phyloP scores from a whole-genome alignment of 1,140 invertebrate genomes.

The Drosophila nasuta region DNA sequence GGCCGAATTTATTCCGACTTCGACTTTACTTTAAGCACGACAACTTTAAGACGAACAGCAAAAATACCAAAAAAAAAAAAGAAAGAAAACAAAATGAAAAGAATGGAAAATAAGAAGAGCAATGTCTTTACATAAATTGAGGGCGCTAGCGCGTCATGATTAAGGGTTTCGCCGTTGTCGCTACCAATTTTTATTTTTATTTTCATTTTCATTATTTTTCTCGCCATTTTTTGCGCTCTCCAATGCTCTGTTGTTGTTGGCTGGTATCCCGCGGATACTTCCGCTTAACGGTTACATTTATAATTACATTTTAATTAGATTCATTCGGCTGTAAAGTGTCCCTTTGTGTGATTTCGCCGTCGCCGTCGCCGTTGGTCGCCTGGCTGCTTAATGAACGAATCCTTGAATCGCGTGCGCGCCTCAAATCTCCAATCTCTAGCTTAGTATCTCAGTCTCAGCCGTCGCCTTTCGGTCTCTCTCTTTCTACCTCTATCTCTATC shows the following conservation, averaged over 20 bases:
- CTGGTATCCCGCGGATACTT: slow-evolving; percentile 84
- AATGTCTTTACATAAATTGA: slow-evolving; percentile 63
- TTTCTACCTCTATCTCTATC: too few species aligned
- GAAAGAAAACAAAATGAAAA: neutral
- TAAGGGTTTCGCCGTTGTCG: slow-evolving; percentile 79
- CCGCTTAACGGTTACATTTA: slow-evolving; percentile 85
- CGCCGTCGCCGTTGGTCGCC: slow-evolving; percentile 28
- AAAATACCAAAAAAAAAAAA: neutral
- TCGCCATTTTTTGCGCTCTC: slow-evolving; percentile 24
- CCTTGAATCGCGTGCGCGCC: slow-evolving; percentile 18
- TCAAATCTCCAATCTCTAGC: slow-evolving; percentile 31
- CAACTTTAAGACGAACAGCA: slow-evolving; percentile 18
- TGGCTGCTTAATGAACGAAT: slow-evolving; percentile 74
- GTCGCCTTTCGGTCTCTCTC: neutral
- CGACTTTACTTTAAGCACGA: slow-evolving; percentile 38
- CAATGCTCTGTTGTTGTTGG: slow-evolving; percentile 36
- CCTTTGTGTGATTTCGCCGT: slow-evolving; percentile 74
- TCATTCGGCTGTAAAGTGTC: slow-evolving; percentile 85
- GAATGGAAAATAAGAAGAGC: neutral
- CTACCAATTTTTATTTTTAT: slow-evolving; percentile 71
- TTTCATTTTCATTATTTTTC: slow-evolving; percentile 73
- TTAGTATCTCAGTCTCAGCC: neutral
- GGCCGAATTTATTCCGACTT: neutral
- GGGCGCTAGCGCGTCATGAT: slow-evolving; percentile 67
- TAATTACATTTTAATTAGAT: slow-evolving; percentile 85